phyloP scores from a whole-genome alignment of 2,888 invertebrate genomes.

The Seladonia tumulorum region DNA sequence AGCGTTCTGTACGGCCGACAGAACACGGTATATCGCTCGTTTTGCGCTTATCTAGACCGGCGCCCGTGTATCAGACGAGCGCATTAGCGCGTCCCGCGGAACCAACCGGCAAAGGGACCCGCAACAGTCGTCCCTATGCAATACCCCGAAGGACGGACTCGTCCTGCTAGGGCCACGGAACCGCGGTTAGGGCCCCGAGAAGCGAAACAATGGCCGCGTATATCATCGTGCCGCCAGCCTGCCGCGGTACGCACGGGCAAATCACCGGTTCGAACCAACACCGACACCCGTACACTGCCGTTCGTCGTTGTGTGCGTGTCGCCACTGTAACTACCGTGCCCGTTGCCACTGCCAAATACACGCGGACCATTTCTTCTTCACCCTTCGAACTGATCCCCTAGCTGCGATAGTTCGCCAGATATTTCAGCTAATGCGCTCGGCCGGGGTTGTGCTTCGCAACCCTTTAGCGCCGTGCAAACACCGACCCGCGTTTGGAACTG shows the following conservation, averaged over 20 bases:
- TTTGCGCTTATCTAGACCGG: conserved; percentile 68
- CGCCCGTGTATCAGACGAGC: conserved; percentile 70
- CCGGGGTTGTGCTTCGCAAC: neutral
- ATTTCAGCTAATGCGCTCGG: neutral
- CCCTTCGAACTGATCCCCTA: neutral
- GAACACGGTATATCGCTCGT: conserved; percentile 61
- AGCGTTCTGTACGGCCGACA: conserved; percentile 53
- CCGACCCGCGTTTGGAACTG: too few species aligned
- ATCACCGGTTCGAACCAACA: conserved; percentile 76
- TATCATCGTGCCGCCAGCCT: conserved; percentile 82
- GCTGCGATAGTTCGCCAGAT: neutral
- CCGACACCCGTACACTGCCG: conserved; percentile 57
- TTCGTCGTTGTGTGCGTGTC: conserved; percentile 50
- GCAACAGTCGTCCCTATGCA: conserved; percentile 31
- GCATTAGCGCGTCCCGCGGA: conserved; percentile 69
- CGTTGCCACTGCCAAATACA: conserved; percentile 38
- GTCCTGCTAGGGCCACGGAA: conserved; percentile 37
- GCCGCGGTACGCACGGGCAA: conserved; percentile 83
- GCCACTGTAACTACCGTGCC: conserved; percentile 58
- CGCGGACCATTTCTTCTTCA: conserved; percentile 21
- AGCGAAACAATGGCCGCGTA: conserved; percentile 83
- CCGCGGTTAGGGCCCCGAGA: conserved; percentile 52
- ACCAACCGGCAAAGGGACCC: conserved; percentile 54
- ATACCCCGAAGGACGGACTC: conserved; percentile 49
- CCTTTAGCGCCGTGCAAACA: neutral